These are phyloP conservation scores for Morone saxatilis DNA, from an alignment of 2,113 vertebrate genomes.

Conservation along the genomic window DNA sequence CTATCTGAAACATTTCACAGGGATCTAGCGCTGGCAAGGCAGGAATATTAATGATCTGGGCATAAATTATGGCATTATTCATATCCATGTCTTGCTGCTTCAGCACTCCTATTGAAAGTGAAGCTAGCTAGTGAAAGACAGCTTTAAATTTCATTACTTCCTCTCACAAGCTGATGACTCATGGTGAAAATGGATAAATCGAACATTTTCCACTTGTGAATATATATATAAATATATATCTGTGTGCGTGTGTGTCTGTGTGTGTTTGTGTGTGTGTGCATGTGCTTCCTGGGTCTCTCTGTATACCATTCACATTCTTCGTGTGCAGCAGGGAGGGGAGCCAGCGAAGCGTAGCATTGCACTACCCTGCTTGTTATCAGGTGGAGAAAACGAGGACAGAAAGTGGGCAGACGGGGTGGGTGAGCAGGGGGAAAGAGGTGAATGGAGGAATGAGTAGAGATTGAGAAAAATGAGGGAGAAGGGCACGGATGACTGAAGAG, in stretches of 20 bases:
- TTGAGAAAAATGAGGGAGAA: conserved; percentile 37
- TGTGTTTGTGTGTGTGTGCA: not conserved
- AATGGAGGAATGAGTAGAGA: conserved; percentile 44
- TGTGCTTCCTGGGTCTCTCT: conserved; percentile 10
- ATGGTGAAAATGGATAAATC: conserved; percentile 59
- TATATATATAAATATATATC: not conserved
- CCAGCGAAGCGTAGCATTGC: conserved; percentile 45
- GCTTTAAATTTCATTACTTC: conserved; percentile 60
- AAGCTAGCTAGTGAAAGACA: conserved; percentile 54
- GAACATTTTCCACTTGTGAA: conserved; percentile 8
- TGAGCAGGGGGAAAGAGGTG: not conserved
- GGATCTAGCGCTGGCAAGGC: conserved; percentile 22
- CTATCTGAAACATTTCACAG: conserved; percentile 41
- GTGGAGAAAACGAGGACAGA: conserved; percentile 53
- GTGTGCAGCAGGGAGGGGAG: conserved; percentile 46
- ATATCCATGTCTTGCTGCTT: conserved; percentile 68
- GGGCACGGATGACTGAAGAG: conserved; percentile 36
- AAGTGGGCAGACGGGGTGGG: conserved; percentile 42
- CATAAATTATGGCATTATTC: conserved; percentile 65
- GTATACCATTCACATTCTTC: conserved; percentile 45
- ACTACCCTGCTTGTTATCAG: conserved; percentile 68
- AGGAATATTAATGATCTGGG: conserved; percentile 34
- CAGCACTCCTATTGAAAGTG: conserved; percentile 57
- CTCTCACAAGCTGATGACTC: conserved; percentile 55
- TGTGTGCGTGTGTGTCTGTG: conserved; percentile 5